phyloP scores from a whole-genome alignment of 1,140 invertebrate species.

The Tribolium madens region DNA sequence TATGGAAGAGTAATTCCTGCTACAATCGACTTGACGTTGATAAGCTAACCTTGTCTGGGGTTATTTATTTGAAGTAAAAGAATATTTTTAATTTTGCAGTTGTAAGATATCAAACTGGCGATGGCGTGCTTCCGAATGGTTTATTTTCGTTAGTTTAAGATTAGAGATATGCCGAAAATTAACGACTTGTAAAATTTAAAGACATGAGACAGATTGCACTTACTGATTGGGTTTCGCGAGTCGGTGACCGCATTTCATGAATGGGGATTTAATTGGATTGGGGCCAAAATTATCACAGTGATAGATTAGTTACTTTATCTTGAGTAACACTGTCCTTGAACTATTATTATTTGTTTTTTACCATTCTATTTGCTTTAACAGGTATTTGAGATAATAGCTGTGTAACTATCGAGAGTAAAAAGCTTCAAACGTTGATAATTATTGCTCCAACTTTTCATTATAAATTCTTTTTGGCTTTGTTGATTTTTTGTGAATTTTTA shows the following conservation, averaged over 20 bases:
- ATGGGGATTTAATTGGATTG: neutral
- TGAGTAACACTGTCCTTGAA: neutral
- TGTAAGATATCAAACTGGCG: neutral
- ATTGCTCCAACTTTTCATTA: too few relatives aligned
- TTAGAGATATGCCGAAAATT: constrained; percentile 14
- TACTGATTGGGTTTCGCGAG: too few relatives aligned
- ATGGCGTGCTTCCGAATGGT: neutral
- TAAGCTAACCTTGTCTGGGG: neutral
- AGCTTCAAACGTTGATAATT: too few relatives aligned
- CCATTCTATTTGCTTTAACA: neutral
- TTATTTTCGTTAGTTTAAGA: constrained; percentile 10
- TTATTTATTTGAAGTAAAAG: neutral
- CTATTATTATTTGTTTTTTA: neutral
- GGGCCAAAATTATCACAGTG: neutral
- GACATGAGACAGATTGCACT: neutral
- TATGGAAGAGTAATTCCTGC: neutral
- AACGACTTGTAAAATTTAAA: neutral
- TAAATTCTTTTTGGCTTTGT: too few relatives aligned
- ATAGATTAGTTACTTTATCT: neutral
- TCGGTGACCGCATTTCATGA: too few relatives aligned
- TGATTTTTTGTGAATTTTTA: too few relatives aligned
- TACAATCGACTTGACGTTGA: neutral
- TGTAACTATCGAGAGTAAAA: too few relatives aligned
- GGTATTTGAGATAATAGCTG: neutral
- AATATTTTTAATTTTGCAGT: neutral